Evolutionary conservation across 2,797 vertebrate genomes (phyloP).

Genomic region (Serranus cabrilla): DNA sequence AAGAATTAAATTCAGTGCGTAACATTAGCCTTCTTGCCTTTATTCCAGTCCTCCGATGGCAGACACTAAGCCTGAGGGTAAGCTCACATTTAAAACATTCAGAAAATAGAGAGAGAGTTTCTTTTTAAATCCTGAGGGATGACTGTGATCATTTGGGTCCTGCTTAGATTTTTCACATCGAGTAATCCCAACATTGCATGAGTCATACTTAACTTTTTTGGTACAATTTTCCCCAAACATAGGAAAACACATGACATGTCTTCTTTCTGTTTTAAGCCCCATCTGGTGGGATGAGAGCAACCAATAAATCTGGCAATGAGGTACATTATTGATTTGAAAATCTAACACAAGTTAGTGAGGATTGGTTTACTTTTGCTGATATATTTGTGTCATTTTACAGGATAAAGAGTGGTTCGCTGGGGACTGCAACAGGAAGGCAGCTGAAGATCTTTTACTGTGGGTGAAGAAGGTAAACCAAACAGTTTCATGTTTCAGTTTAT

Average conservation of each 20-base stretch:
- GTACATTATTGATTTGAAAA: slow-evolving; percentile 44
- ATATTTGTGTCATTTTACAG: slow-evolving; percentile 48
- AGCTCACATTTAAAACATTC: slow-evolving; percentile 31
- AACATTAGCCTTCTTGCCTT: slow-evolving; percentile 27
- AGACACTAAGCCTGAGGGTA: slow-evolving; percentile 67
- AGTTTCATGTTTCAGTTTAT: slow-evolving; percentile 16
- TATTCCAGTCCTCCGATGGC: slow-evolving; percentile 60
- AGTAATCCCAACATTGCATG: slow-evolving; percentile 22
- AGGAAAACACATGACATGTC: slow-evolving; percentile 21
- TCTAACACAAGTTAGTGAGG: background rate
- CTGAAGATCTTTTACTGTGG: slow-evolving; percentile 78
- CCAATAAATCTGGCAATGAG: slow-evolving; percentile 65
- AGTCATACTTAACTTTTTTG: slow-evolving; percentile 9
- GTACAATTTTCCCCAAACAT: background rate
- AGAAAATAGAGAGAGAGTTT: too few relatives aligned
- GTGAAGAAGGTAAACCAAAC: slow-evolving; percentile 80
- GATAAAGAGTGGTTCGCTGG: slow-evolving; percentile 85
- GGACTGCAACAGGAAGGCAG: slow-evolving; percentile 81
- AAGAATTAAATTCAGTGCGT: slow-evolving; percentile 13
- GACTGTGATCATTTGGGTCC: slow-evolving; percentile 16
- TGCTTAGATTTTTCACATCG: slow-evolving; percentile 5
- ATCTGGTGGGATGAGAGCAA: slow-evolving; percentile 42
- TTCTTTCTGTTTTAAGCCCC: slow-evolving; percentile 55
- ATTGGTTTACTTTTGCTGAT: background rate
- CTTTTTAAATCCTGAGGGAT: slow-evolving; percentile 8